These are phyloP conservation scores for Diadema setosum DNA, from an alignment of 35 echinoderm and acorn worm species.

Conservation along the genomic window DNA sequence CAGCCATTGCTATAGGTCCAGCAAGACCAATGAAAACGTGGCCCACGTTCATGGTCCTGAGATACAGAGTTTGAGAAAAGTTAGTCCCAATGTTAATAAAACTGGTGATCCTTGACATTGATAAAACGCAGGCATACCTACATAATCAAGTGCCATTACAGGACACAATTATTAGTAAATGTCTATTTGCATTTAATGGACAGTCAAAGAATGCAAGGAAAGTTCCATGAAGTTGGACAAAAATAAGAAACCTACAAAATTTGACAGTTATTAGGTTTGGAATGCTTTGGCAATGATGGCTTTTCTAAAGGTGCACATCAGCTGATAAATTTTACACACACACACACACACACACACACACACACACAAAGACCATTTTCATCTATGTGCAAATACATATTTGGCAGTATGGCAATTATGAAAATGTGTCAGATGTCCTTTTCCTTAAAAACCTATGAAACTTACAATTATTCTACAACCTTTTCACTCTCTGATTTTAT, in stretches of 20 bases:
- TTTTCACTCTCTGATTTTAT: too few relatives aligned
- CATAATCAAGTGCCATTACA: background rate
- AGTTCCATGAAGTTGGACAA: background rate
- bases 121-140: background rate
- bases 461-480: too few relatives aligned
- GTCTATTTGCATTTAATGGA: background rate
- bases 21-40: constrained; percentile 80
- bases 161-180: background rate
- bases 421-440: too few relatives aligned
- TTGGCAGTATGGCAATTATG: too few relatives aligned
- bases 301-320: too few relatives aligned
- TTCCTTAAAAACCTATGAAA: too few relatives aligned
- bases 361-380: too few relatives aligned
- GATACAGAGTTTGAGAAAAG: background rate
- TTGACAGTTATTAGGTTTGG: too few relatives aligned
- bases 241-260: background rate
- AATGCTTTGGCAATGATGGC: too few relatives aligned
- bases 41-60: constrained; percentile 80
- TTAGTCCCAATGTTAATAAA: background rate
- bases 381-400: too few relatives aligned
- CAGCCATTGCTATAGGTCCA: constrained; percentile 83
- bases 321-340: too few relatives aligned
- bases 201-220: background rate
- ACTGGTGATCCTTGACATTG: background rate
- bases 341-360: too few relatives aligned